A percentile compares a stretch with the other conserved stretches of the same genome.
These are phyloP conservation scores for Ovis aries DNA, from an alignment of 2,113 vertebrate genomes.

Conservation along the genomic window ARS-UI_Ramb_v3.0 NC_056071.1:59116501-59117000, in stretches of 20 bases:
- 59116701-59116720: not conserved
- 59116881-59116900: not conserved
- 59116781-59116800: not conserved
- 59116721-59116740: not conserved
- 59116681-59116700: not conserved
- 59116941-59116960: not conserved
- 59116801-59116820: not conserved
- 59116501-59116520: conserved; percentile 78
- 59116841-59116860: not conserved
- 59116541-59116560: conserved; percentile 78
- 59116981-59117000: not conserved
- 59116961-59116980: not conserved
- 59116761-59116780: not conserved
- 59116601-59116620: not conserved
- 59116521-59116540: conserved; percentile 81
- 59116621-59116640: not conserved
- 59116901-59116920: not conserved
- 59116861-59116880: not conserved
- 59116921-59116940: not conserved
- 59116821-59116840: not conserved
- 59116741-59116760: not conserved
- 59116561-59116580: conserved; percentile 78
- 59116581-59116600: not conserved
- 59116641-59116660: not conserved
- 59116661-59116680: not conserved